phyloP scores from a whole-genome alignment of 2,888 invertebrate species.

The Escarpia spicata region DNA sequence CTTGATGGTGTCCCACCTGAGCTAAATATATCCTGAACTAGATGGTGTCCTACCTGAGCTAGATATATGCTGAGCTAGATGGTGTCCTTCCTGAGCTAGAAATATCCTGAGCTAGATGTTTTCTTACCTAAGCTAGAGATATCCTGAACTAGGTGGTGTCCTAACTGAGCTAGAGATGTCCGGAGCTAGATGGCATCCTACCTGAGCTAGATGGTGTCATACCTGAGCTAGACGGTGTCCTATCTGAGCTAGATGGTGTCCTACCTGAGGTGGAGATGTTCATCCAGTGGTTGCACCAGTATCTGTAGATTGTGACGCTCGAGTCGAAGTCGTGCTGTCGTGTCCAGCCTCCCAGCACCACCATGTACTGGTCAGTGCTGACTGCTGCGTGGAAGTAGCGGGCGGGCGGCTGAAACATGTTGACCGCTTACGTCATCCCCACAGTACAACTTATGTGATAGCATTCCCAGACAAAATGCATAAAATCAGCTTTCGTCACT shows the following conservation, averaged over 20 bases:
- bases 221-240: background rate
- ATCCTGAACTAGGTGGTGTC: background rate
- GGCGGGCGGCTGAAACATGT: slow-evolving; percentile 59
- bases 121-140: background rate
- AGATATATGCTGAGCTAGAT: too few relatives aligned
- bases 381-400: slow-evolving; percentile 82
- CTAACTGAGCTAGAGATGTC: too few relatives aligned
- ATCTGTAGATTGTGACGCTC: slow-evolving; percentile 82
- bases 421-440: slow-evolving; percentile 68
- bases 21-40: too few relatives aligned
- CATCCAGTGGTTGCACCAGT: slow-evolving; percentile 87
- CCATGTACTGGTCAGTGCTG: slow-evolving; percentile 88
- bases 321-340: slow-evolving; percentile 60
- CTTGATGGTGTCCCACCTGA: too few relatives aligned
- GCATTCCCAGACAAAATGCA: too few relatives aligned
- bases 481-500: too few relatives aligned
- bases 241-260: background rate
- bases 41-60: too few relatives aligned
- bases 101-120: background rate
- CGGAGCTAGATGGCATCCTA: background rate
- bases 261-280: slow-evolving; percentile 40
- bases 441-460: slow-evolving; percentile 68
- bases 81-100: too few relatives aligned
- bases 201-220: background rate
- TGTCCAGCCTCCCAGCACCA: slow-evolving; percentile 87